A percentile compares a stretch with the other conserved stretches of the same genome.
Conservation (phyloP, 1,140 invertebrate genomes). For the Ditylenchus dipsaci region DNA sequence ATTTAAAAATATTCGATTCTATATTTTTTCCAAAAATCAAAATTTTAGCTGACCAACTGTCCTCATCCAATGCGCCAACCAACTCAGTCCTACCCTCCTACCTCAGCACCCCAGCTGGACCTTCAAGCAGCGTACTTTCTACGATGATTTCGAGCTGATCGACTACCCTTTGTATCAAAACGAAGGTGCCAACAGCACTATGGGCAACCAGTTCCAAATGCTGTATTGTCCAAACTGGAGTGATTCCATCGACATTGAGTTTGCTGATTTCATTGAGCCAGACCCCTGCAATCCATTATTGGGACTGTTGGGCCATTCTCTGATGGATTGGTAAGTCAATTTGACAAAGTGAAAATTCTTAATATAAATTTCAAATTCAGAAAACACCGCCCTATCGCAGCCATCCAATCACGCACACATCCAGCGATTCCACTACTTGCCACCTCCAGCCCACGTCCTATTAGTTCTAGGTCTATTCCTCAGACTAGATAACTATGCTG, state of each 20-base stretch:
- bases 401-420: not conserved
- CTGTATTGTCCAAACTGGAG: not conserved
- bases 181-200: no score
- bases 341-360: no score
- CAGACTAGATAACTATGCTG: slow-evolving; percentile 23
- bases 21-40: no score
- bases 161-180: not conserved
- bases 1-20: no score
- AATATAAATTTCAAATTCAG: not conserved
- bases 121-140: not conserved
- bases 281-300: no score
- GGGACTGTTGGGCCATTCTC: no score
- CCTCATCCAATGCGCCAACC: no score
- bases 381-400: not conserved
- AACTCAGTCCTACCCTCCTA: no score
- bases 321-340: no score
- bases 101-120: no score
- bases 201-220: not conserved
- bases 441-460: slow-evolving; percentile 10
- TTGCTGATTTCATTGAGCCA: not conserved
- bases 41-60: no score
- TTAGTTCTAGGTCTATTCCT: slow-evolving; percentile 23
- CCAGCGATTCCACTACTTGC: not conserved
- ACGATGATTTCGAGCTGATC: not conserved
- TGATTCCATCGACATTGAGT: not conserved